Evolutionary conservation across 2,113 vertebrate species (phyloP), one percentile per base, ranked within the genome.

Genomic region (Aythya baeri): DNA sequence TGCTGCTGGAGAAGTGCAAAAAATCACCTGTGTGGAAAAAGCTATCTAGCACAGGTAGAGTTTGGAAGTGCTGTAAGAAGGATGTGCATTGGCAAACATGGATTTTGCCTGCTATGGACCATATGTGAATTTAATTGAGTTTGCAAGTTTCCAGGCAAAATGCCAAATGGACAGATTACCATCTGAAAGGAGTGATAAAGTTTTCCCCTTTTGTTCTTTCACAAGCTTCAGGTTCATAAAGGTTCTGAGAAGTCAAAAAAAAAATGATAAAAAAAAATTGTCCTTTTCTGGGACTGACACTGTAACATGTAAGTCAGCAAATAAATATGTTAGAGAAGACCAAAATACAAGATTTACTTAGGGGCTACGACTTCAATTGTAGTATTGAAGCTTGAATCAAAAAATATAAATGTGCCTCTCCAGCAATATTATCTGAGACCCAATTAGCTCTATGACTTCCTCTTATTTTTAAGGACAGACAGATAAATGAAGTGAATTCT

Each of bases 71-170:
- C 70, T 41, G 13, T 67, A 90, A 91, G 85, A 94, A 76, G 34
- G 73, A 94, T 91, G 43, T 80, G 62, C 77, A 57, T 88, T 98
- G 97, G 97, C 96, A 98, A 97, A 96, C 84, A 94, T 68, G 49
- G 88, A 92, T 97, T 86, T 95, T 97, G 87, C 91, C 91, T 97
- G 89, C 89, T 95, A 85, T 25, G n/a, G 91, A 92, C 97, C 97
- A 97, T 97, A 97, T 97, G 97, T 95, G 93, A 80, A 73, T 97
- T 96, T 97, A 98, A 98, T 97, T 96, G 97, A 98, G 96, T 98
- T 96, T 97, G 89, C 89, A 97, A 97, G 89, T 97, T 97, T 95
- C 96, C 59, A 96, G 97, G 97, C 94, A 97, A 94, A 75, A 90
- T 92, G 97, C 96, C 97, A 98, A 97, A 94, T 93, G 94, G 94